Evolutionary conservation across 1,140 invertebrate species (phyloP), one percentile per base, ranked within the genome.

Genomic region (Micrasema longulum): DNA sequence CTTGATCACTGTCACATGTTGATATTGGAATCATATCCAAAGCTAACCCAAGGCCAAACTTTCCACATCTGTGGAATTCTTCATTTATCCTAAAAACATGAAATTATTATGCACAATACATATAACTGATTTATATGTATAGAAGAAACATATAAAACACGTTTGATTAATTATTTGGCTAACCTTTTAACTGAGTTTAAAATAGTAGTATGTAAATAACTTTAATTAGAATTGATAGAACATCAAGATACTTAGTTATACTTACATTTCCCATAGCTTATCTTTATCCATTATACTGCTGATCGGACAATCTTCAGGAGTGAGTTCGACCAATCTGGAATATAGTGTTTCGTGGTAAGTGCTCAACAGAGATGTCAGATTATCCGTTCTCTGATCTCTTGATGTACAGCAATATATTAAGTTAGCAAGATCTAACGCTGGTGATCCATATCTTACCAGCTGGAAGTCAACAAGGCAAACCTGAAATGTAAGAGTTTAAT

Each of bases 401-500:
- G 85, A 87, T 11, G 91, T 87, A 69, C 90, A 91, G 60, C 90
- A 87, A 71, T 90, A 92, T 67, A 92, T 79, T 43, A 92, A 79
- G 81, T 89, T 89, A 0, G 86, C 86, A 76, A 92, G 82, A 78
- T 92, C 91, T 70, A 91, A 77, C 1, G 89, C 88, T 50, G 90
- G 87, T 2, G 91, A 91, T 14, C 89, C 89, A 70, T 91, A 90
- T 9, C 90, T 87, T 7, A 86, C 85, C 41, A 91, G 77, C 80
- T 92, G 91, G 80, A 92, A 91, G 77, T 92, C 91, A 23, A 92
- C 85, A 18, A 92, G 82, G 76, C 87, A 90, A 76, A 91, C 87
- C 89, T 90, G 80, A 16, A 80, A 77, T 22, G 22, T n/a, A n/a
- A n/a, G n/a, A n/a, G n/a, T n/a, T n/a, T n/a, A n/a, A n/a, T n/a